These are phyloP conservation scores for Congeria kusceri DNA, from an alignment of 2,888 invertebrate species.

Conservation along the genomic window DNA sequence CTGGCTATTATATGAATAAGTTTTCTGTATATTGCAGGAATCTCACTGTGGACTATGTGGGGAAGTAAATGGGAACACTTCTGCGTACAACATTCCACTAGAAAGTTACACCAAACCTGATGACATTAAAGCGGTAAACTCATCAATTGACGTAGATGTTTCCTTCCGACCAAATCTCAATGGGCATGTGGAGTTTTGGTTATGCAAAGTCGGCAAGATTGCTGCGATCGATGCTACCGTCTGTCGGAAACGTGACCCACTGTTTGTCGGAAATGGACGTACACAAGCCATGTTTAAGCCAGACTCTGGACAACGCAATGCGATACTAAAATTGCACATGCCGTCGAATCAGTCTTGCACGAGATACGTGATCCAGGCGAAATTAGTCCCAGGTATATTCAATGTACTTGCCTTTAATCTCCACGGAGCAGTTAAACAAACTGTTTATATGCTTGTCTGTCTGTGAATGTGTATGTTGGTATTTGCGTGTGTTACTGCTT, in stretches of 20 bases:
- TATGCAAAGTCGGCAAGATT: neutral
- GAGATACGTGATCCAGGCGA: conserved; percentile 1
- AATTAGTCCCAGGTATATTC: neutral
- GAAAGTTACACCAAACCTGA: neutral
- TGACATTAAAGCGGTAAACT: neutral
- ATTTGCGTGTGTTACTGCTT: no score
- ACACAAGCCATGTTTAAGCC: neutral
- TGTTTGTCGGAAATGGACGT: neutral
- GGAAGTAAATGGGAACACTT: neutral
- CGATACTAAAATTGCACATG: neutral
- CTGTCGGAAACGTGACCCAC: neutral
- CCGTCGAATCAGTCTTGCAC: neutral
- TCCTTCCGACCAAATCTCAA: neutral
- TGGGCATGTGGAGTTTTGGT: neutral
- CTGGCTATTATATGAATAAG: no score
- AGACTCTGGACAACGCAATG: neutral
- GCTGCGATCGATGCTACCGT: neutral
- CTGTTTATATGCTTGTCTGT: no score
- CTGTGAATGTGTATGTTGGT: no score
- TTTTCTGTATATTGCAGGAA: neutral
- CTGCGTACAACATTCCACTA: neutral
- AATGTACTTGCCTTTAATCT: no score
- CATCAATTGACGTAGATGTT: neutral
- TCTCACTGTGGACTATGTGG: neutral
- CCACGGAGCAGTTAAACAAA: no score